Conservation (phyloP, 2,797 vertebrate species). For the Vireo griseus region DNA sequence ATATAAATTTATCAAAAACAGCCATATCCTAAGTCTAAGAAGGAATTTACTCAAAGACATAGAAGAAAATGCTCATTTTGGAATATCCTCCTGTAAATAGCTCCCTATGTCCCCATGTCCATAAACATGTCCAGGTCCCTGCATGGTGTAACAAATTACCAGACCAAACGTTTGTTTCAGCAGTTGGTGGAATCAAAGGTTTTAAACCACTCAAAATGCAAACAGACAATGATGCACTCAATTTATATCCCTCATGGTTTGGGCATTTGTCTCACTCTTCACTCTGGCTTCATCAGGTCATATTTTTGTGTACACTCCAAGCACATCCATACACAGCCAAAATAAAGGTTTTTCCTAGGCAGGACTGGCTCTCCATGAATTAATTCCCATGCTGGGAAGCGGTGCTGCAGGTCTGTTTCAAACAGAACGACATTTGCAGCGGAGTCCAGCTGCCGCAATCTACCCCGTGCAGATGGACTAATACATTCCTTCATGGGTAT, state of each 20-base stretch:
- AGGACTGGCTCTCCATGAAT: neutral
- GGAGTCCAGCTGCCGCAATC: slow-evolving; percentile 3
- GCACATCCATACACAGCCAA: neutral
- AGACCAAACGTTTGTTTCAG: neutral
- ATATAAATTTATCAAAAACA: neutral
- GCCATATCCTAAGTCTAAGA: neutral
- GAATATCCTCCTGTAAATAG: neutral
- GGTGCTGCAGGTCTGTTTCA: neutral
- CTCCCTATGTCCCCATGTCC: neutral
- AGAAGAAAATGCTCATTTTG: neutral
- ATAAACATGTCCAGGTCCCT: neutral
- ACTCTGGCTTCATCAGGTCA: neutral
- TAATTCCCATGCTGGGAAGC: neutral
- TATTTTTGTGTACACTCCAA: neutral
- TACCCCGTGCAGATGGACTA: slow-evolving; percentile 8
- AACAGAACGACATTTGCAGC: neutral
- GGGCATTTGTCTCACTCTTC: neutral
- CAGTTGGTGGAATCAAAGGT: neutral
- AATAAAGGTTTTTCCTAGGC: neutral
- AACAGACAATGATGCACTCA: neutral
- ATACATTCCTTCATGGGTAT: neutral
- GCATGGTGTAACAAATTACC: neutral
- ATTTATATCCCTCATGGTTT: neutral
- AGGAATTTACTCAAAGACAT: neutral
- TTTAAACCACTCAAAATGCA: neutral